These are phyloP conservation scores for Caenorhabditis doughertyi DNA, from an alignment of 2,888 invertebrate species.

Conservation along the genomic window DNA sequence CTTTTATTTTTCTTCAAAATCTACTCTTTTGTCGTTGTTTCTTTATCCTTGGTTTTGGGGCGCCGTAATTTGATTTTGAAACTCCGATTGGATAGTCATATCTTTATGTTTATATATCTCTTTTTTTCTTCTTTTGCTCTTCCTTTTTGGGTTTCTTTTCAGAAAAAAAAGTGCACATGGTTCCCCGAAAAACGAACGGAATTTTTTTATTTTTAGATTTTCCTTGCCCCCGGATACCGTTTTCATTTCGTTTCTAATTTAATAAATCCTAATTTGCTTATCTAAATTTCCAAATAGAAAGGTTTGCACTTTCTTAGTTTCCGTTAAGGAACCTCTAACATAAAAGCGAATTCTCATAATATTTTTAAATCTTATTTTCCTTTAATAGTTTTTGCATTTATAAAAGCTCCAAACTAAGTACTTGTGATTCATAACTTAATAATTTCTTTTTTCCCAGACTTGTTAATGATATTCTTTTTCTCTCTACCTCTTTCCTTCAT, in stretches of 20 bases:
- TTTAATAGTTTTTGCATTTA: not conserved
- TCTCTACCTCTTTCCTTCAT: too few relatives aligned
- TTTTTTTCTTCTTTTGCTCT: slow-evolving; percentile 9
- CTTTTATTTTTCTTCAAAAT: slow-evolving; percentile 1
- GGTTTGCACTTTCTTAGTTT: too few relatives aligned
- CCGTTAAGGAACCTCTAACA: too few relatives aligned
- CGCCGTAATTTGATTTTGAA: slow-evolving; percentile 33
- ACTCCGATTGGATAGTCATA: slow-evolving; percentile 2
- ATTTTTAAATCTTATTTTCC: too few relatives aligned
- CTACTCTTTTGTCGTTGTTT: not conserved
- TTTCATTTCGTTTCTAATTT: too few relatives aligned
- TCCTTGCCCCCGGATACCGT: too few relatives aligned
- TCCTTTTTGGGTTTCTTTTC: not conserved
- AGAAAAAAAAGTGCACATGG: slow-evolving; percentile 10
- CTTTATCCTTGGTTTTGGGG: slow-evolving; percentile 36
- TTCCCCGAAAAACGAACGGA: slow-evolving; percentile 8
- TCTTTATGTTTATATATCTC: slow-evolving; percentile 8
- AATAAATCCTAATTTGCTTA: too few relatives aligned
- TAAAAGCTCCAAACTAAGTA: too few relatives aligned
- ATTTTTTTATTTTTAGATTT: not conserved
- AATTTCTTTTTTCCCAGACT: slow-evolving; percentile 13
- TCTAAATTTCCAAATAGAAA: too few relatives aligned
- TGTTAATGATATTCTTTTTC: slow-evolving; percentile 33
- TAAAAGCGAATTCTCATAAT: too few relatives aligned
- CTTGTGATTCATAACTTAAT: slow-evolving; percentile 17